These are phyloP conservation scores for Pelecanoides urinatrix DNA, from an alignment of 2,113 vertebrate genomes.

Conservation along the genomic window DNA sequence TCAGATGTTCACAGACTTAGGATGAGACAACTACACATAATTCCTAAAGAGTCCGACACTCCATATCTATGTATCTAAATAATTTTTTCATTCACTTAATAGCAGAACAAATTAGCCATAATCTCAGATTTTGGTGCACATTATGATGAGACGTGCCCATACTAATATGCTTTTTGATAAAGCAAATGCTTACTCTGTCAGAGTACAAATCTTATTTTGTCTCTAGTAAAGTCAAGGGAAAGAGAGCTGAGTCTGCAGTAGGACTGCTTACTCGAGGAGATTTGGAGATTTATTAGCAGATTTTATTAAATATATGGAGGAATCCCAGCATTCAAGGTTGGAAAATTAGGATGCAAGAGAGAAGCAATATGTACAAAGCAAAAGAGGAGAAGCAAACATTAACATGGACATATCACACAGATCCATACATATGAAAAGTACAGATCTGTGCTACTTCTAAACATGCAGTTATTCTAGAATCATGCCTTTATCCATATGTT, in stretches of 20 bases:
- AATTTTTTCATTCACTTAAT: constrained; percentile 75
- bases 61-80: constrained; percentile 67
- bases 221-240: constrained; percentile 64
- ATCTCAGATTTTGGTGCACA: constrained; percentile 69
- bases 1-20: constrained; percentile 27
- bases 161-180: constrained; percentile 78
- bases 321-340: constrained; percentile 50
- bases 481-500: neutral
- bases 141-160: constrained; percentile 75
- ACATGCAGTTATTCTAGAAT: neutral
- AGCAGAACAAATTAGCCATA: constrained; percentile 77
- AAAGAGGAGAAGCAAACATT: constrained; percentile 22
- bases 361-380: neutral
- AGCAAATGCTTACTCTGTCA: constrained; percentile 76
- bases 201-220: constrained; percentile 83
- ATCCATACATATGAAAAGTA: neutral
- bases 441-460: neutral
- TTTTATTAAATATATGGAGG: constrained; percentile 79
- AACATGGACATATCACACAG: neutral
- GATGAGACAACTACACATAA: constrained; percentile 41
- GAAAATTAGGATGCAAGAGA: constrained; percentile 65
- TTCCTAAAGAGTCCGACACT: constrained; percentile 61
- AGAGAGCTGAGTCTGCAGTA: constrained; percentile 78
- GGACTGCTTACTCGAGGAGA: constrained; percentile 71
- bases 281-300: constrained; percentile 77